These are phyloP conservation scores for Leptodactylus fuscus DNA, from an alignment of 2,113 vertebrate species.

Conservation along the genomic window DNA sequence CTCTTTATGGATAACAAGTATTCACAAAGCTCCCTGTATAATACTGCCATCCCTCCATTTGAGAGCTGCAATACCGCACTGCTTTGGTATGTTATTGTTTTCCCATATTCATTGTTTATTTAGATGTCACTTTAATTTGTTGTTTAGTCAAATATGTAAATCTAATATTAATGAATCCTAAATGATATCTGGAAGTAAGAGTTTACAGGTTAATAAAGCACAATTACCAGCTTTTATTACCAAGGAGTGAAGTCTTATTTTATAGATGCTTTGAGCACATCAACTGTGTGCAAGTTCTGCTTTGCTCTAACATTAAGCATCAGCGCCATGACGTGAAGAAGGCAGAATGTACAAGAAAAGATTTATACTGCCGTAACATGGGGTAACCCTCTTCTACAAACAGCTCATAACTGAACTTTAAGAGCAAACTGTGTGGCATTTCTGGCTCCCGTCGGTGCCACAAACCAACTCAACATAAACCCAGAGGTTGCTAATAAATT, in stretches of 20 bases:
- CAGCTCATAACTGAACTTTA: conserved; percentile 48
- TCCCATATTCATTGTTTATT: neutral
- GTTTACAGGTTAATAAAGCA: neutral
- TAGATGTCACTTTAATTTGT: neutral
- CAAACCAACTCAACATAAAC: conserved; percentile 29
- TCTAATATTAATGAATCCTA: neutral
- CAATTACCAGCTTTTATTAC: neutral
- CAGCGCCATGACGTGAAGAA: neutral
- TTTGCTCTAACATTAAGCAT: neutral
- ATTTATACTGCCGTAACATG: conserved; percentile 28
- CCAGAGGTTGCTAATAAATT: conserved; percentile 38
- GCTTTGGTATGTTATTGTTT: neutral
- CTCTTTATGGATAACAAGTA: no score
- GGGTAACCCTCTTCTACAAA: conserved; percentile 37
- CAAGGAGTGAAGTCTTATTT: neutral
- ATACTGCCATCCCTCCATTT: no score
- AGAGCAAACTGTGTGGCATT: conserved; percentile 47
- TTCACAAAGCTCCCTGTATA: no score
- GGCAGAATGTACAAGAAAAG: conserved; percentile 17
- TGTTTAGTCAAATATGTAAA: neutral
- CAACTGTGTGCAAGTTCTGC: neutral
- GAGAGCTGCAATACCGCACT: no score
- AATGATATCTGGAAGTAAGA: neutral
- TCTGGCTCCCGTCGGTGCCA: conserved; percentile 38
- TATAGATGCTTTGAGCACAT: no score